A percentile compares a stretch with the other conserved stretches of the same genome.
Conservation (phyloP, 2,113 vertebrate genomes). For the Melanostigma gelatinosum region DNA sequence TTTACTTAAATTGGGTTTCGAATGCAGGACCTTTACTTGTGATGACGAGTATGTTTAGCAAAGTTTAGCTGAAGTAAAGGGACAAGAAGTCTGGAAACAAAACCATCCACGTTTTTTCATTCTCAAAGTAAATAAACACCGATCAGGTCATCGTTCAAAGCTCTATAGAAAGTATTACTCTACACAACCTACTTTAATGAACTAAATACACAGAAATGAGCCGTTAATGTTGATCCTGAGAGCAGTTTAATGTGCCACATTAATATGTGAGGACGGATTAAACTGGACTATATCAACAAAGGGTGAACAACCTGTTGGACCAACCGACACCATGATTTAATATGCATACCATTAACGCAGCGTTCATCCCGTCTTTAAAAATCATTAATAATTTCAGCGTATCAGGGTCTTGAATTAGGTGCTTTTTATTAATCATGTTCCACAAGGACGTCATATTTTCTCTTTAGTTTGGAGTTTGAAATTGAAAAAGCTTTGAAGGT, state of each 20-base stretch:
- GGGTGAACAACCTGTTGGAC: background rate
- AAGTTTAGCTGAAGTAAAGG: too few species aligned
- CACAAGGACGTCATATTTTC: background rate
- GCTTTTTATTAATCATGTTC: background rate
- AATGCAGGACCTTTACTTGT: too few species aligned
- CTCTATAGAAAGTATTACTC: background rate
- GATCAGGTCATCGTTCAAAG: background rate
- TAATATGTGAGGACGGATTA: background rate
- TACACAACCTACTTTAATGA: background rate
- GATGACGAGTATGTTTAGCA: too few species aligned
- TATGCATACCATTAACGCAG: background rate
- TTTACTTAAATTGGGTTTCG: too few species aligned
- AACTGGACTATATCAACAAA: background rate
- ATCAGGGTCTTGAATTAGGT: background rate
- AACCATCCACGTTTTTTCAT: too few species aligned
- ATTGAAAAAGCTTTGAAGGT: too few species aligned
- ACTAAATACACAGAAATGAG: background rate
- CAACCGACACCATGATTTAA: background rate
- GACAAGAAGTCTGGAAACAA: too few species aligned
- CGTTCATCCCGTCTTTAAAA: background rate
- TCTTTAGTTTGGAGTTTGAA: background rate
- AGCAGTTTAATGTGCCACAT: background rate
- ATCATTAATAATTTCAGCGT: background rate
- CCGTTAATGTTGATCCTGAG: background rate
- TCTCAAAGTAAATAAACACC: too few species aligned